A percentile compares a stretch with the other conserved stretches of the same genome.
Evolutionary conservation across 2,888 invertebrate genomes (phyloP).

Genomic region (Alentia gelatinosa): DNA sequence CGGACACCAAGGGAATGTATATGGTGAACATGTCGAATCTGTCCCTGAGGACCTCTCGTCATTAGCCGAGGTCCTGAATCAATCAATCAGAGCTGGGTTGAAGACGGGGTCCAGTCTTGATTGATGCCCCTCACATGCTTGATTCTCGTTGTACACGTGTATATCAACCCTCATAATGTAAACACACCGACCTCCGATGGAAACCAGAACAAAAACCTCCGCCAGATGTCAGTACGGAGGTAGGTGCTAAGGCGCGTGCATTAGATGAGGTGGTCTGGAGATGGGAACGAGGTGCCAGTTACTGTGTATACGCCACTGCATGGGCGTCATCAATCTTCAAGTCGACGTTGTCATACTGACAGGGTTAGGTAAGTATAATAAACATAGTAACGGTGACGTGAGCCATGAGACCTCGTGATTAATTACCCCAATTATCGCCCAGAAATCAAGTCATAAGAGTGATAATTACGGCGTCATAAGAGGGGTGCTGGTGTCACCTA

Average conservation of each 20-base stretch:
- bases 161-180: not conserved
- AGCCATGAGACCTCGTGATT: not conserved
- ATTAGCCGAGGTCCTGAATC: not conserved
- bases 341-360: not conserved
- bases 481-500: too few species aligned
- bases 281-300: not conserved
- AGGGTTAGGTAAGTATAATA: slow-evolving; percentile 16
- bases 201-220: not conserved
- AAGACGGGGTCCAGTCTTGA: not conserved
- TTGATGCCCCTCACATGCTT: not conserved
- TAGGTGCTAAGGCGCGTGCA: not conserved
- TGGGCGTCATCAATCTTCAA: slow-evolving; percentile 19
- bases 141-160: not conserved
- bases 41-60: too few species aligned
- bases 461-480: too few species aligned
- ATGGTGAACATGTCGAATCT: too few species aligned
- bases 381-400: not conserved
- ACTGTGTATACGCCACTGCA: not conserved
- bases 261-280: not conserved
- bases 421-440: slow-evolving; percentile 13
- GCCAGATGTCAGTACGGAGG: not conserved
- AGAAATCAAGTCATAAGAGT: too few species aligned
- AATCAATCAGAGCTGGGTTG: not conserved
- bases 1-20: too few species aligned
- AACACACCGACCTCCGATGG: not conserved